Percentiles rank a stretch among this genome's conserved stretches.
phyloP scores from a whole-genome alignment of 2,888 invertebrate genomes.

The Nemurella pictetii region DNA sequence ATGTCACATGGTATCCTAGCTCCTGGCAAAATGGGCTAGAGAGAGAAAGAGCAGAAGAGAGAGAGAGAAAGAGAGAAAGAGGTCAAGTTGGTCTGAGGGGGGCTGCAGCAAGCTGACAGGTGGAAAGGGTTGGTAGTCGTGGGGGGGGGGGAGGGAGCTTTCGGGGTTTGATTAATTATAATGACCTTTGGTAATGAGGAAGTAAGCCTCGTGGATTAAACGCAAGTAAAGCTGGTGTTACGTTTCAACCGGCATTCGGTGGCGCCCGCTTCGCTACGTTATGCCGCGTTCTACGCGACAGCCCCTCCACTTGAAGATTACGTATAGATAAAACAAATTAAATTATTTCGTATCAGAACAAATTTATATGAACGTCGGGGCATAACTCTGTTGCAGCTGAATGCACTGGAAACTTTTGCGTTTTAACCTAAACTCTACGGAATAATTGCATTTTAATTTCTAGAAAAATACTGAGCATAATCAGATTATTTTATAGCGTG shows the following conservation, averaged over 20 bases:
- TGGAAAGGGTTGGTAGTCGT: not conserved
- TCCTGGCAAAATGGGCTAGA: not conserved
- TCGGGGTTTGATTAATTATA: slow-evolving; percentile 34
- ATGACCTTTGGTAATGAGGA: slow-evolving; percentile 35
- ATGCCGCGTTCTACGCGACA: too few species aligned
- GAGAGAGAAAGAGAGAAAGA: not conserved
- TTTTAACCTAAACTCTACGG: not conserved
- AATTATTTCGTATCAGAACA: not conserved
- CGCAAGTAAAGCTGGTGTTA: slow-evolving; percentile 23
- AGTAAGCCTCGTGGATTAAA: slow-evolving; percentile 34
- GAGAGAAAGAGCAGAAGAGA: not conserved
- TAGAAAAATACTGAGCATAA: not conserved
- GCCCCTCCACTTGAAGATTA: not conserved
- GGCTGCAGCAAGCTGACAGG: not conserved
- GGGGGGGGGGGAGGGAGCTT: slow-evolving; percentile 16
- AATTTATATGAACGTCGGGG: not conserved
- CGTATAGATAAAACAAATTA: not conserved
- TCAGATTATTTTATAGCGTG: not conserved
- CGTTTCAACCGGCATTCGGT: not conserved
- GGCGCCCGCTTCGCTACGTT: too few species aligned
- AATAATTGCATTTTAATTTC: not conserved
- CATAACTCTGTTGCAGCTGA: not conserved
- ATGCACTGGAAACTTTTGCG: not conserved
- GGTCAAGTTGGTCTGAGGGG: not conserved
- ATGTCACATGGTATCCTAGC: not conserved